Evolutionary conservation across 2,797 vertebrate genomes (phyloP).

Genomic region (Sebastes elongatus): DNA sequence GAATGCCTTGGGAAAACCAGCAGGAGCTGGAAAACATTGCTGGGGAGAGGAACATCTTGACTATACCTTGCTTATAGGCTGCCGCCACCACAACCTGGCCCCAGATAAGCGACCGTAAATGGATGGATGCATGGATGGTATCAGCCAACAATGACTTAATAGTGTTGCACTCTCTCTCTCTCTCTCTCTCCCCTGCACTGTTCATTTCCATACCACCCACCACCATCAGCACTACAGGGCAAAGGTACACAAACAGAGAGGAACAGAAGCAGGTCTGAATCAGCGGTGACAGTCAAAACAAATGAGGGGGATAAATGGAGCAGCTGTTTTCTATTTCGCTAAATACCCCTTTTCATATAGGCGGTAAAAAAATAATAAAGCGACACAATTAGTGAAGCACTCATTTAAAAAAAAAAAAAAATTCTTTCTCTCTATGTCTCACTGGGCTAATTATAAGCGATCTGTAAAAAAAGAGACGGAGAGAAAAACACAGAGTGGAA

Average conservation of each 20-base stretch:
- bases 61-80: background rate
- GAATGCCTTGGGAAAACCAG: background rate
- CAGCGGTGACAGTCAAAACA: conserved; percentile 62
- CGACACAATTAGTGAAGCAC: conserved; percentile 59
- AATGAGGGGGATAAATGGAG: conserved; percentile 60
- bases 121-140: background rate
- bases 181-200: background rate
- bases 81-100: background rate
- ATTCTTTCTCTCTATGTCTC: conserved; percentile 21
- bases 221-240: conserved; percentile 23
- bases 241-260: conserved; percentile 59
- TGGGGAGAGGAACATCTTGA: background rate
- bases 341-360: conserved; percentile 63
- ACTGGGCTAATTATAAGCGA: conserved; percentile 66
- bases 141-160: conserved; percentile 10
- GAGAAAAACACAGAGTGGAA: conserved; percentile 43
- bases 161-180: conserved; percentile 4
- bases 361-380: conserved; percentile 55
- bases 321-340: conserved; percentile 65
- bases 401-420: conserved; percentile 20
- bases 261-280: conserved; percentile 44
- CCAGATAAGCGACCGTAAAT: background rate
- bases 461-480: conserved; percentile 46
- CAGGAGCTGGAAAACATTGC: background rate
- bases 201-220: conserved; percentile 60